Evolutionary conservation across 2,113 vertebrate species (phyloP).

Genomic region (Pygoscelis adeliae): DNA sequence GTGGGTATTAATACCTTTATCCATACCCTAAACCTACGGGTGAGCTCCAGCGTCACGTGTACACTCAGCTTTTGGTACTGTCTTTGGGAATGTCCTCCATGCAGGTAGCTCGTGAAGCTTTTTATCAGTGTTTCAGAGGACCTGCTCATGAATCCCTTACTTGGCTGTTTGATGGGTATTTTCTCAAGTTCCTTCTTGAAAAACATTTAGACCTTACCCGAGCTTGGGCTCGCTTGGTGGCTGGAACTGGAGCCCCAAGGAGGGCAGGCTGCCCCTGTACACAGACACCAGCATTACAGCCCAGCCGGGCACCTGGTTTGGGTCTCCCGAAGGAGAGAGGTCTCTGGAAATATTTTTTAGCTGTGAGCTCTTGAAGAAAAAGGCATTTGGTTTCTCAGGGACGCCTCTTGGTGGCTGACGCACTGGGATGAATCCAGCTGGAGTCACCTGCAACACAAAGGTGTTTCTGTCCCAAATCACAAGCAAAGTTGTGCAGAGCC

Average conservation of each 20-base stretch:
- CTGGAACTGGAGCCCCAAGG: neutral
- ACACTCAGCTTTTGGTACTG: neutral
- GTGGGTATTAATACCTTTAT: neutral
- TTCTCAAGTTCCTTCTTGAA: neutral
- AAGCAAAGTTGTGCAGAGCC: neutral
- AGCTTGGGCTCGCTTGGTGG: neutral
- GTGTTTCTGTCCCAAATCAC: neutral
- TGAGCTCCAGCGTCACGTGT: neutral
- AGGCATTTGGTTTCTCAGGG: neutral
- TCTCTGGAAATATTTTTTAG: neutral
- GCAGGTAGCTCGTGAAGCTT: neutral
- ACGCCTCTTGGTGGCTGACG: fast-evolving
- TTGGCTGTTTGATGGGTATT: neutral
- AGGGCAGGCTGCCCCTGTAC: neutral
- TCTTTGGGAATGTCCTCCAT: neutral
- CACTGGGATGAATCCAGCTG: neutral
- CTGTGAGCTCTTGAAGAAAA: neutral
- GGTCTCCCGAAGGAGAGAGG: neutral
- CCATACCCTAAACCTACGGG: neutral
- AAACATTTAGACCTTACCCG: neutral
- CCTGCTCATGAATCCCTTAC: neutral
- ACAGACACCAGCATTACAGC: neutral
- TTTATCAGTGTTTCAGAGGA: neutral
- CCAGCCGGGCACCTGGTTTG: neutral
- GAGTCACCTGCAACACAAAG: neutral